Base-by-base conservation (phyloP, 2,888 invertebrate genomes). In the Agrilus cyanescens region DNA sequence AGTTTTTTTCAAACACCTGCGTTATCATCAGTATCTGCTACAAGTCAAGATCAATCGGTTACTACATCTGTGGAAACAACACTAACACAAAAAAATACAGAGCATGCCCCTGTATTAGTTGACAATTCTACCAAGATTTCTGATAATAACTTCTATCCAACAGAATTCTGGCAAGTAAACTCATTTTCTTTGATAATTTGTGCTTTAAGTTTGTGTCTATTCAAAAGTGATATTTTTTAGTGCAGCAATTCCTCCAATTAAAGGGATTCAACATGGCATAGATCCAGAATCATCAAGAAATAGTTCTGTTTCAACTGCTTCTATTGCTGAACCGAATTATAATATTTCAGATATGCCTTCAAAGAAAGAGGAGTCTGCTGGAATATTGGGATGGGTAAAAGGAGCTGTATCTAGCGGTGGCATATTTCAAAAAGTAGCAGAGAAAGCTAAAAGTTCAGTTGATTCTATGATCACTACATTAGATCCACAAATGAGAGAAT, bases 401-500 rank as follows among this genome's bases (percentile, higher is more conserved):
- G 80, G 78, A 12, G 81, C 81, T 0, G 79, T 83, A 2, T 69
- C 76, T 1, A 72, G 70, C 18, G 78, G 78, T 5, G 78, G 78
- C 5, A 67, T 82, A 1, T 61, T 83, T 29, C 77, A 76, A 37
- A 74, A 75, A 55, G 80, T 85, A 8, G 82, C 82, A 0, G 82
- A 83, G 57, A 82, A 79, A 53, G 83, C 83, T 0, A 82, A 84
- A 70, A 84, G 72, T 56, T 86, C 86, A 1, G 82, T 89, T 0
- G 87, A 88, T 61, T 78, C 83, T 1, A 82, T 90, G 75, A 86
- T 90, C 41, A 88, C 87, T 8, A 88, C 88, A 7, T 67, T 90
- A 16, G 89, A 90, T 63, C 89, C 89, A 12, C 88, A 89, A 63
- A 90, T 89, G 89, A 82, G 80, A 60, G 85, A 88, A 66, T 82